These are phyloP conservation scores for Poeciliopsis turrubarensis DNA, from an alignment of 2,113 vertebrate genomes.

Conservation along the genomic window DNA sequence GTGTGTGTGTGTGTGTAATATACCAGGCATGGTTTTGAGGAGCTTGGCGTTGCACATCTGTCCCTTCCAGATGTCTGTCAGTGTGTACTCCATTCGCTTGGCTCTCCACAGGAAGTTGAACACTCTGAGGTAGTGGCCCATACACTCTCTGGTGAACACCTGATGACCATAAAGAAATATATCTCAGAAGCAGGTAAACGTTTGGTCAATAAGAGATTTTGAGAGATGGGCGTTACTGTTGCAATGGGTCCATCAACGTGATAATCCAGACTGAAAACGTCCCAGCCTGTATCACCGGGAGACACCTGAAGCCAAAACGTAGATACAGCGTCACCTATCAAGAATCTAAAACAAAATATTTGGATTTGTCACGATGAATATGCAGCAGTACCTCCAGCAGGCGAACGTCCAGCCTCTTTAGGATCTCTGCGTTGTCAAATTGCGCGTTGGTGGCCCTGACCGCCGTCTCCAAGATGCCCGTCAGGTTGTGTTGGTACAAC, in stretches of 20 bases:
- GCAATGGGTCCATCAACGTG: slow-evolving; percentile 97
- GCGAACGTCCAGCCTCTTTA: slow-evolving; percentile 92
- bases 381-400: slow-evolving; percentile 88
- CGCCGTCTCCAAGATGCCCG: slow-evolving; percentile 94
- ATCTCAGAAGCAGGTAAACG: not conserved
- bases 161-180: slow-evolving; percentile 47
- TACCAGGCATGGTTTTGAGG: slow-evolving; percentile 93
- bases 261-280: slow-evolving; percentile 98
- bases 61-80: slow-evolving; percentile 98
- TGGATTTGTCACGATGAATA: not conserved
- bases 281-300: slow-evolving; percentile 97
- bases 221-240: slow-evolving; percentile 81
- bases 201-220: not conserved
- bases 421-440: slow-evolving; percentile 95
- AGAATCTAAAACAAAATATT: not conserved
- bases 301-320: slow-evolving; percentile 84
- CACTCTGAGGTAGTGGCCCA: slow-evolving; percentile 95
- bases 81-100: slow-evolving; percentile 97
- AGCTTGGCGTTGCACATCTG: slow-evolving; percentile 98
- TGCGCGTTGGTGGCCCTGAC: slow-evolving; percentile 97
- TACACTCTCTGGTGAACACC: slow-evolving; percentile 98
- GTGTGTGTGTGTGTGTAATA: not conserved
- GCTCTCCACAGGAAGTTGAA: slow-evolving; percentile 99
- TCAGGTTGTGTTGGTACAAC: slow-evolving; percentile 97
- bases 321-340: not conserved